Evolutionary conservation across 1,140 invertebrate genomes (phyloP).

Genomic region (Drosophila littoralis): DNA sequence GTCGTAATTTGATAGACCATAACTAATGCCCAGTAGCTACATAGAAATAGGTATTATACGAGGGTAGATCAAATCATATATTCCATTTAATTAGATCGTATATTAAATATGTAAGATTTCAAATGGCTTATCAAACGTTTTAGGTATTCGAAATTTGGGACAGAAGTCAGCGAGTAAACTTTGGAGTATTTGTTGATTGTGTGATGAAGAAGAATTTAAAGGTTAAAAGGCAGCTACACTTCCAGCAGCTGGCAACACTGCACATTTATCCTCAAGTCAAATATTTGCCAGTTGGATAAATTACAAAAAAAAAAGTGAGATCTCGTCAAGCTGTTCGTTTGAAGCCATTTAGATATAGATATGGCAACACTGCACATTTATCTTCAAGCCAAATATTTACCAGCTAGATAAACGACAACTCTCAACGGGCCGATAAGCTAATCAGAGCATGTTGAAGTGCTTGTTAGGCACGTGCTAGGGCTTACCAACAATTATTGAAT

Average conservation of each 20-base stretch:
- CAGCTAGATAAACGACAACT: not conserved
- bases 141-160: not conserved
- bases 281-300: not conserved
- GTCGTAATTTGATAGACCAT: constrained; percentile 22
- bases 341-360: no score
- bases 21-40: constrained; percentile 1
- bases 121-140: not conserved
- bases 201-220: no score
- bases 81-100: not conserved
- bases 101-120: not conserved
- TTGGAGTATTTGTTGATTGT: no score
- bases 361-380: not conserved
- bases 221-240: no score
- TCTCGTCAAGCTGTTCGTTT: no score
- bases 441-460: not conserved
- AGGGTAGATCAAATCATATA: not conserved
- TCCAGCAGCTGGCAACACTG: no score
- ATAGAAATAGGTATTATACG: not conserved
- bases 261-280: not conserved
- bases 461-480: not conserved
- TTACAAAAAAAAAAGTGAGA: no score
- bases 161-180: no score
- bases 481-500: not conserved
- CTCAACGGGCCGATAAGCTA: no score
- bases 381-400: not conserved